Evolutionary conservation across 2,113 vertebrate species (phyloP), one percentile per base, ranked within the genome.

Genomic region (Bungarus multicinctus): DNA sequence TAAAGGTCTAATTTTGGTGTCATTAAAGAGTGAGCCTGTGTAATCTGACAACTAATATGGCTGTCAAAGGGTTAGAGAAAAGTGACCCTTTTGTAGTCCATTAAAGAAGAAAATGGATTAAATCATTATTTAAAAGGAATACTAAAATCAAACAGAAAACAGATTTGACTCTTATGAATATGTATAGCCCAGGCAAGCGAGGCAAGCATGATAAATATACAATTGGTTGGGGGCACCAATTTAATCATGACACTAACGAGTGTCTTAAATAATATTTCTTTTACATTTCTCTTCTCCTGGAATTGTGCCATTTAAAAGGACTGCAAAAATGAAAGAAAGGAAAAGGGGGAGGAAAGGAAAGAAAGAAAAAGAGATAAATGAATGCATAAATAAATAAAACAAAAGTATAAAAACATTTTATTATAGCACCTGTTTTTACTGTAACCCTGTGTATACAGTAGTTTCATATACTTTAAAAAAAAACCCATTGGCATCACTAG

Each of bases 1-100:
- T 94, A 93, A 69, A 92, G 90, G 60, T 94, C 93, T 95, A 96
- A 96, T 96, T 96, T 87, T 74, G 45, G 92, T 97, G 87, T 94
- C 85, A 96, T 94, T 95, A 95, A 93, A 95, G 8, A 96, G 22
- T 94, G 96, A 90, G 92, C 93, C 91, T 89, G 34, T 86, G 94
- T 95, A 93, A 74, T 47, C 69, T 94, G 20, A 93, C 93, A 94
- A 95, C 86, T 90, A 52, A 50, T 92, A 47, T 1, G 0, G 90
- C 91, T 95, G 94, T 89, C 94, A 96, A 93, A 95, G 95, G 39
- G 25, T 91, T 95, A 93, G 93, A 95, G 93, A 91, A 94, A 91
- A 94, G 43, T 96, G 96, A 96, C 96, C 94, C 92, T 94, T 93
- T 81, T 50, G 93, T 88, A 92, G 87, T 54, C 95, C 91, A 93